Conservation (phyloP, 2,113 vertebrate genomes). For the Sterrhoptilus dennistouni region DNA sequence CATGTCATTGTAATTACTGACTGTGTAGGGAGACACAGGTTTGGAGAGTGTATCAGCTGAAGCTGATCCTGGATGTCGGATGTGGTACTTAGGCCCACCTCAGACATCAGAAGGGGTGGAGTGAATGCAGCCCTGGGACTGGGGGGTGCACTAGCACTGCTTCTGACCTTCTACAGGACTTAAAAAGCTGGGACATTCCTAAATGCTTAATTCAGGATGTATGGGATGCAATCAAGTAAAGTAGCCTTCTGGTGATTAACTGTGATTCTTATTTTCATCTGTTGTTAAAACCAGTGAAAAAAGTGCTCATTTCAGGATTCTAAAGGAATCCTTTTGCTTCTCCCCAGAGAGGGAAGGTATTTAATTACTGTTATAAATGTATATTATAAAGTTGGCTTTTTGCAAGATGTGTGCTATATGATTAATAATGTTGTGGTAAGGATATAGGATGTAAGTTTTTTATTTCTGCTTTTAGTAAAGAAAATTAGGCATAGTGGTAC, state of each 20-base stretch:
- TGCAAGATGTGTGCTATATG: no score
- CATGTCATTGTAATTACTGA: neutral
- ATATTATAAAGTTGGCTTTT: no score
- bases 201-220: neutral
- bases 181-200: neutral
- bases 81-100: neutral
- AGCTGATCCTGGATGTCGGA: neutral
- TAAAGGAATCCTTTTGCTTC: neutral
- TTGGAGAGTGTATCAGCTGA: accelerated
- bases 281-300: neutral
- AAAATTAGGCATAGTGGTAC: no score
- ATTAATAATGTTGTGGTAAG: no score
- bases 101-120: neutral
- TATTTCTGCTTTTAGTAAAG: no score
- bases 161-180: neutral
- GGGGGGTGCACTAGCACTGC: neutral
- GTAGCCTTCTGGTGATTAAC: neutral
- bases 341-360: neutral
- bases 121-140: neutral
- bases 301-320: neutral
- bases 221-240: neutral
- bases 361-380: neutral
- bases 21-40: neutral
- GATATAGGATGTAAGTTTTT: no score
- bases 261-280: neutral